A percentile compares a stretch with the other conserved stretches of the same genome.
Evolutionary conservation across 2,113 vertebrate genomes (phyloP).

Genomic region (Pungitius pungitius): DNA sequence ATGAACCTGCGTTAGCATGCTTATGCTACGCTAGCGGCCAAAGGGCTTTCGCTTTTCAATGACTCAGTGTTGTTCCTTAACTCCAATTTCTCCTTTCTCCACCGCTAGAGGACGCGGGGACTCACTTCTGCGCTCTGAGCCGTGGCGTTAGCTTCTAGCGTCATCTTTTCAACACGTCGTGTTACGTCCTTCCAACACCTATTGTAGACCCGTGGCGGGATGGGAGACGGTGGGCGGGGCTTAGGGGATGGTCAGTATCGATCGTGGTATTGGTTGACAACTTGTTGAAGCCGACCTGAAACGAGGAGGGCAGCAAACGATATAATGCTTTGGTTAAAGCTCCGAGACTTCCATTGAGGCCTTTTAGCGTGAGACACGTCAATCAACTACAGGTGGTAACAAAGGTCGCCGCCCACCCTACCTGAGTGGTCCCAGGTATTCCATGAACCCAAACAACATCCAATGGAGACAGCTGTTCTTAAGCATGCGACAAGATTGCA

Average conservation of each 20-base stretch:
- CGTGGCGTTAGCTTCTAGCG: no score
- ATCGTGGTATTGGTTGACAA: background rate
- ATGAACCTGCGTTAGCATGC: background rate
- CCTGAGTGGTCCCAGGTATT: background rate
- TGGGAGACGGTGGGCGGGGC: no score
- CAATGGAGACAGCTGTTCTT: background rate
- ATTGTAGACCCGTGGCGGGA: no score
- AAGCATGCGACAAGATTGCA: background rate
- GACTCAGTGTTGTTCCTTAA: background rate
- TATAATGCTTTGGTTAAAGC: background rate
- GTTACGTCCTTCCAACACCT: no score
- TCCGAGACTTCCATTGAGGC: background rate
- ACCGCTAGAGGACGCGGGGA: no score
- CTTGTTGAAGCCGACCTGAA: background rate
- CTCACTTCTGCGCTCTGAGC: no score
- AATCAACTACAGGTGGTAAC: constrained; percentile 2
- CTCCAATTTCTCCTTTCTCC: background rate
- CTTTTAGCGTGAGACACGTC: constrained; percentile 1
- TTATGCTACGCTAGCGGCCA: background rate
- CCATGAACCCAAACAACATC: background rate
- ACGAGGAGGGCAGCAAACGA: background rate
- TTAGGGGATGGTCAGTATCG: background rate
- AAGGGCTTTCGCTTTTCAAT: no score
- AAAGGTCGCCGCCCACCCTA: background rate
- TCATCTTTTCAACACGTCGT: no score